Conservation (phyloP, 2,113 vertebrate genomes). For the Monarcha castaneiventris region DNA sequence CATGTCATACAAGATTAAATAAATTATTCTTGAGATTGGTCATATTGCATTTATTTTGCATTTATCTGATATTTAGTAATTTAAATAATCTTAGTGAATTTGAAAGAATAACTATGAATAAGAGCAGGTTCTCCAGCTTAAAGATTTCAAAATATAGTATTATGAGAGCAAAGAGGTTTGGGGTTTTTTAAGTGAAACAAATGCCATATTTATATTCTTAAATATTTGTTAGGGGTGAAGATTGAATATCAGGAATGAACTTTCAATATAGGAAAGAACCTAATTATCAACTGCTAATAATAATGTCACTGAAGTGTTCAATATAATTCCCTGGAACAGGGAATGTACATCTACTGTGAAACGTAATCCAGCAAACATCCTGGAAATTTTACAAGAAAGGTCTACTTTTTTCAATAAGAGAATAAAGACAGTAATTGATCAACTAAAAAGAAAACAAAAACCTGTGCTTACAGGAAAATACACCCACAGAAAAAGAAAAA, state of each 20-base stretch:
- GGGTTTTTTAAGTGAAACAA: background rate
- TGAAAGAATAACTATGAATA: background rate
- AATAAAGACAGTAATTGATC: conserved; percentile 15
- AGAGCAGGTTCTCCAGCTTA: background rate
- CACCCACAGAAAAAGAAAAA: background rate
- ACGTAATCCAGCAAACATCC: background rate
- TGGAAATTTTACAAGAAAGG: background rate
- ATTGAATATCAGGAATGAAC: background rate
- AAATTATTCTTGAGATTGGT: background rate
- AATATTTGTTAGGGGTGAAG: background rate
- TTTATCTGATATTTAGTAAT: background rate
- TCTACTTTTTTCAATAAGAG: background rate
- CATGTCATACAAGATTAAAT: background rate
- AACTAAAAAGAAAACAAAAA: background rate
- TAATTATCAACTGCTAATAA: background rate
- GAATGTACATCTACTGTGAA: background rate
- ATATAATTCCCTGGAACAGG: background rate
- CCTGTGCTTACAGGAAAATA: background rate
- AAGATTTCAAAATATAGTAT: background rate
- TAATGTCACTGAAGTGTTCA: background rate
- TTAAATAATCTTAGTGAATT: background rate
- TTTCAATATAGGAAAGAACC: background rate
- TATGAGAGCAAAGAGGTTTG: background rate
- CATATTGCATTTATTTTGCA: background rate
- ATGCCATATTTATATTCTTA: background rate